phyloP scores from a whole-genome alignment of 2,888 invertebrate species.

The Rotaria macrura region DNA sequence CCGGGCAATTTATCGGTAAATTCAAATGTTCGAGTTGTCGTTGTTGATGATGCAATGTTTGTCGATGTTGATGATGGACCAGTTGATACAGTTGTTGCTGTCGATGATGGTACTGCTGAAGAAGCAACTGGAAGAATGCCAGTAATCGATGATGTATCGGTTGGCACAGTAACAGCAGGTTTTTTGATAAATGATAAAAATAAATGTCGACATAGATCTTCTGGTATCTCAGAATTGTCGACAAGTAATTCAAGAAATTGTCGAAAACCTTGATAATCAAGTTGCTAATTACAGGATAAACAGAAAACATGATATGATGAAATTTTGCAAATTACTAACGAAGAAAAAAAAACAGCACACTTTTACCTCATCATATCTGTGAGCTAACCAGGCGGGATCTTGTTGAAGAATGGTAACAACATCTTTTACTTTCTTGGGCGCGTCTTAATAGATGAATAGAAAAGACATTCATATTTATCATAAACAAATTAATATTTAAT shows the following conservation, averaged over 20 bases:
- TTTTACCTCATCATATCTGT: neutral
- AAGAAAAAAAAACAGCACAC: too few species aligned
- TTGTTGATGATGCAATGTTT: neutral
- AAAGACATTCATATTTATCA: neutral
- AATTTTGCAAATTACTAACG: neutral
- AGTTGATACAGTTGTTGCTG: neutral
- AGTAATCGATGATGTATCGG: neutral
- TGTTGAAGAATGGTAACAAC: neutral
- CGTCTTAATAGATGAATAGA: neutral
- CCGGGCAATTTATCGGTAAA: neutral
- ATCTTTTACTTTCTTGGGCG: conserved; percentile 12
- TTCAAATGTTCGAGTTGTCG: neutral
- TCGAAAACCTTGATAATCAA: conserved; percentile 83
- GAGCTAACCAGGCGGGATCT: conserved; percentile 1
- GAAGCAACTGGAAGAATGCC: neutral
- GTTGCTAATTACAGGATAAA: conserved; percentile 63
- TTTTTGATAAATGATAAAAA: conserved; percentile 83
- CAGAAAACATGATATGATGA: neutral
- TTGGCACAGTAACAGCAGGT: conserved; percentile 36
- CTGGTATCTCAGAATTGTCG: conserved; percentile 71
- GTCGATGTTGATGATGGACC: neutral
- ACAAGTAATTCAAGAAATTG: conserved; percentile 83
- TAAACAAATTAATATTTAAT: neutral
- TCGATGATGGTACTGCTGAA: neutral
- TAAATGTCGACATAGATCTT: conserved; percentile 75